phyloP scores from a whole-genome alignment of 2,797 vertebrate species.

The Corythornis leucogaster region DNA sequence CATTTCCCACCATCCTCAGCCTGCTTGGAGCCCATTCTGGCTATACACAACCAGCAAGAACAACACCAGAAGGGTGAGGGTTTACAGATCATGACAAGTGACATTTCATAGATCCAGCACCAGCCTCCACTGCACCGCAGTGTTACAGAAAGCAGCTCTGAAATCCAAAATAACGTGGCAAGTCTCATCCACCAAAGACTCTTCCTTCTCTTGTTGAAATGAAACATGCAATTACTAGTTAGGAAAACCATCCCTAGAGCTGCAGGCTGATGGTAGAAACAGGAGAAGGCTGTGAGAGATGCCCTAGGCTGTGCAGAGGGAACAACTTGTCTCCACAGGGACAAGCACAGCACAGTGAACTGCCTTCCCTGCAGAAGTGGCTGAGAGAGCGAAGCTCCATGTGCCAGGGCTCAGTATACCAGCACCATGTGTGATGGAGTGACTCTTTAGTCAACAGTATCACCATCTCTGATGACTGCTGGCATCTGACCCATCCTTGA shows the following conservation, averaged over 20 bases:
- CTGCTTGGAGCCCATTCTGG: not conserved
- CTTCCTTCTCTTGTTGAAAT: not conserved
- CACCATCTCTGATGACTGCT: not conserved
- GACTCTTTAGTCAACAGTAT: not conserved
- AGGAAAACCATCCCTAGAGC: not conserved
- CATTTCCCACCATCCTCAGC: not conserved
- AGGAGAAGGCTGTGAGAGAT: not conserved
- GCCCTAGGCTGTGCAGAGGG: not conserved
- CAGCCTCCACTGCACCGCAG: not conserved
- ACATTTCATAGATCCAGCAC: not conserved
- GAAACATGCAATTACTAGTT: not conserved
- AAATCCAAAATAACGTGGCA: not conserved
- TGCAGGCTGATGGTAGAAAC: not conserved
- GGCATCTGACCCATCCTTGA: not conserved
- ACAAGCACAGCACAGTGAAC: not conserved
- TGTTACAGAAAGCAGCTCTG: not conserved
- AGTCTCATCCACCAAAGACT: not conserved
- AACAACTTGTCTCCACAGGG: not conserved
- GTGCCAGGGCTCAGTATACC: not conserved
- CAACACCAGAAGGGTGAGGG: not conserved
- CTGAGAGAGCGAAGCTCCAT: fast-evolving
- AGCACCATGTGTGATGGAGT: fast-evolving
- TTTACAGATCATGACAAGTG: not conserved
- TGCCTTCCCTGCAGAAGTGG: not conserved
- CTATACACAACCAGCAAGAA: not conserved